Evolutionary conservation across 2,888 invertebrate species (phyloP), one percentile per base, ranked within the genome.

Genomic region (Pharmacophagus antenor): DNA sequence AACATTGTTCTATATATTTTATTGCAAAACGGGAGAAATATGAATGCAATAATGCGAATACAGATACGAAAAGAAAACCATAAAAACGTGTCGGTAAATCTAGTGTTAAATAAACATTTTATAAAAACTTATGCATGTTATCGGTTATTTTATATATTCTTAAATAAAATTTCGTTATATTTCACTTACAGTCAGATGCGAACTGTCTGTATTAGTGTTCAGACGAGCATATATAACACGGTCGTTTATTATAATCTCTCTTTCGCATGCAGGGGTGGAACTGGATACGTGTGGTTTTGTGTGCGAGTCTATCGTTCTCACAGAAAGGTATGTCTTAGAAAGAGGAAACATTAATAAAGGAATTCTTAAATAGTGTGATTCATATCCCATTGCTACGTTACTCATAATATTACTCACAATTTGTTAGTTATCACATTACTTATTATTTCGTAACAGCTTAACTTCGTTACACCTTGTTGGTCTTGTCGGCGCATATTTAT

Each of bases 201-300:
- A 68, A 84, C 80, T 84, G 81, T 69, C 61, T 59, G 63, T 47
- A 56, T 49, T 61, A 53, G 63, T 65, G 63, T 63, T 67, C 69
- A 65, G 68, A 52, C 70, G 63, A 67, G 71, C 72, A 70, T 75
- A 76, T 84, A 80, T 84, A 83, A 79, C 73, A 64, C 70, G 70
- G 68, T 55, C 69, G 66, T 58, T 62, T 62, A 69, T 73, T 74
- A 72, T 75, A 65, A 57, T 31, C 57, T 63, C 53, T 37, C 60
- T 66, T 60, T 50, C 50, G 50, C 50, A 76, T 74, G 75, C 77
- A 79, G 71, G 55, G 72, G 69, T 59, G 21, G 62, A 77, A 75
- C 77, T 70, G 75, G 80, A 66, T 78, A 58, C 55, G 64, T 69
- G 76, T 72, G 70, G 79, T 65, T 79, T 64, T 67, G 41, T 51